phyloP scores from a whole-genome alignment of 2,888 invertebrate species.

The Pharmacophagus antenor region DNA sequence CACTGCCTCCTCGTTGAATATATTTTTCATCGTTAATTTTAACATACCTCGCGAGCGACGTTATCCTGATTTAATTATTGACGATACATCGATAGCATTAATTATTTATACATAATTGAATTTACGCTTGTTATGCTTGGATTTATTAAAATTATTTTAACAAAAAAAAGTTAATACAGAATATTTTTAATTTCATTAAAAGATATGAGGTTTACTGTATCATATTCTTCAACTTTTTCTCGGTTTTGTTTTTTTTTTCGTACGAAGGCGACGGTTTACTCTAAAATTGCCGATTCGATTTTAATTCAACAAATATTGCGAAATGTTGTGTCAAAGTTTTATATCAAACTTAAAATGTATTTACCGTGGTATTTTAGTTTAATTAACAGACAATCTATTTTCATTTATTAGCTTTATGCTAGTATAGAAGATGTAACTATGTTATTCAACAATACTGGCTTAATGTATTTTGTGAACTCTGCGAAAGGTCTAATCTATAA shows the following conservation, averaged over 20 bases:
- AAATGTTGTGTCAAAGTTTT: too few relatives aligned
- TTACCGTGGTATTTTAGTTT: not conserved
- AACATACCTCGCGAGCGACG: not conserved
- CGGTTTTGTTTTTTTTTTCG: too few relatives aligned
- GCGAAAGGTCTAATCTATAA: not conserved
- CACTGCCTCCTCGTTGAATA: not conserved
- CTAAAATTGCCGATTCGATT: too few relatives aligned
- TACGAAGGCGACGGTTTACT: too few relatives aligned
- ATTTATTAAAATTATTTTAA: not conserved
- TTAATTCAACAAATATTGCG: too few relatives aligned
- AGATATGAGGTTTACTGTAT: not conserved
- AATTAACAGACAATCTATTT: too few relatives aligned
- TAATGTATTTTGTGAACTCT: not conserved
- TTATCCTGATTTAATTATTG: not conserved
- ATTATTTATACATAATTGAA: not conserved
- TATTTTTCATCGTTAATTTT: not conserved
- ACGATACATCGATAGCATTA: conserved; percentile 1
- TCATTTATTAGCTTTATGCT: too few relatives aligned
- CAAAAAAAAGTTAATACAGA: not conserved
- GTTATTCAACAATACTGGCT: too few relatives aligned
- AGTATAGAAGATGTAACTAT: not conserved
- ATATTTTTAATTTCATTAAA: not conserved
- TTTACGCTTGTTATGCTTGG: not conserved
- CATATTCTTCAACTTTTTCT: not conserved
- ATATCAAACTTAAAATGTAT: too few relatives aligned